These are phyloP conservation scores for Sciaenops ocellatus DNA, from an alignment of 2,797 vertebrate species.

Conservation along the genomic window DNA sequence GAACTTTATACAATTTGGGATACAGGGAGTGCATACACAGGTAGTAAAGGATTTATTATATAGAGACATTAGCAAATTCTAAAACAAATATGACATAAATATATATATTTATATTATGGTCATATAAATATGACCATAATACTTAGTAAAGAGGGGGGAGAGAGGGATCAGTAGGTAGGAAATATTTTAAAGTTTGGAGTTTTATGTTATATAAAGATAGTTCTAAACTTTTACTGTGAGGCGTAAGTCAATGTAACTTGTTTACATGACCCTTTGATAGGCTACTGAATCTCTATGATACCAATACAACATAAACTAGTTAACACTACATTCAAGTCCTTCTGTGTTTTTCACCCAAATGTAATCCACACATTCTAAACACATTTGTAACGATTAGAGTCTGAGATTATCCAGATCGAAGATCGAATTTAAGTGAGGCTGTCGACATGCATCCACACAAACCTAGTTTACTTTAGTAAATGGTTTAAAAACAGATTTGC, in stretches of 20 bases:
- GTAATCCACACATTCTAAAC: conserved; percentile 1
- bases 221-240: not conserved
- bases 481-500: conserved; percentile 25
- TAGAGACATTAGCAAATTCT: too few relatives aligned
- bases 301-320: conserved; percentile 8
- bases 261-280: not conserved
- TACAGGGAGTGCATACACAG: too few relatives aligned
- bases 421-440: not conserved
- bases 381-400: conserved; percentile 26
- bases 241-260: not conserved
- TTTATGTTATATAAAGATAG: not conserved
- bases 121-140: too few relatives aligned
- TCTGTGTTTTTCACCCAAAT: conserved; percentile 1
- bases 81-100: too few relatives aligned
- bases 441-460: conserved; percentile 24
- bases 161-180: too few relatives aligned
- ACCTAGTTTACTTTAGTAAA: conserved; percentile 24
- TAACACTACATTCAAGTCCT: not conserved
- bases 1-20: too few relatives aligned
- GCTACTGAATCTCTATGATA: conserved; percentile 1
- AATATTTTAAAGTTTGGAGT: too few relatives aligned
- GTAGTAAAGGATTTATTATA: too few relatives aligned
- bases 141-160: too few relatives aligned
- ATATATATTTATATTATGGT: too few relatives aligned
- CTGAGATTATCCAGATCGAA: conserved; percentile 7